Evolutionary conservation across 2,888 invertebrate genomes (phyloP), one percentile per base, ranked within the genome.

Genomic region (Mimumesa dahlbomi): DNA sequence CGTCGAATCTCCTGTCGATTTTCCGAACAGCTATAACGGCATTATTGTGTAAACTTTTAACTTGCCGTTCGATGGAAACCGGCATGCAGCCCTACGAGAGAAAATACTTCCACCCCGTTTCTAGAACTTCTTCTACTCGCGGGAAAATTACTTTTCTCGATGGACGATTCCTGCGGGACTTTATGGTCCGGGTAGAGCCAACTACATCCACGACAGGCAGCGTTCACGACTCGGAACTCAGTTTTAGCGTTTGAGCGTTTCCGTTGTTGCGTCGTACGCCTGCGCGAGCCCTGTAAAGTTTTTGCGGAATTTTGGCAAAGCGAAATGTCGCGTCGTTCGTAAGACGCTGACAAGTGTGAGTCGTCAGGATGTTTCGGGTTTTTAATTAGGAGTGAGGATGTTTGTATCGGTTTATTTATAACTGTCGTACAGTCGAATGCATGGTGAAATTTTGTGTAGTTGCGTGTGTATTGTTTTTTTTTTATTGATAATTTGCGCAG

Each of bases 111-210:
- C 7, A 22, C 48, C 29, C 40, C 40, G 57, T 14, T 22, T 31
- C 29, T 22, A 45, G 21, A 68, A 63, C 63, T 73, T 67, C 56
- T 38, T 38, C 62, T 62, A 62, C 25, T 38, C 59, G 54, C 52
- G 48, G 68, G 53, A 25, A 73, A 64, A 73, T 73, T 64, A 64
- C 59, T 54, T 73, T 73, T 18, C 48, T 53, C 57, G 38, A 21
- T n/a, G 58, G 38, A 63, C 53, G 54, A 52, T 31, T 53, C 57
- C 38, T 46, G 19, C 42, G 42, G 45, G 54, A 64, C 50, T 71
- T 57, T 65, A 52, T 22, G 52, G 48, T 29, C 57, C 49, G 49
- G 53, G 14, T 40, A 40, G 19, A 25, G 64, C 21, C 46, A 65
- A 65, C 19, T 50, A 63, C 29, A 36, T 50, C 58, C 31, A 46